Conservation (phyloP, 2,888 invertebrate species). For the Pristionchus arcanus region DNA sequence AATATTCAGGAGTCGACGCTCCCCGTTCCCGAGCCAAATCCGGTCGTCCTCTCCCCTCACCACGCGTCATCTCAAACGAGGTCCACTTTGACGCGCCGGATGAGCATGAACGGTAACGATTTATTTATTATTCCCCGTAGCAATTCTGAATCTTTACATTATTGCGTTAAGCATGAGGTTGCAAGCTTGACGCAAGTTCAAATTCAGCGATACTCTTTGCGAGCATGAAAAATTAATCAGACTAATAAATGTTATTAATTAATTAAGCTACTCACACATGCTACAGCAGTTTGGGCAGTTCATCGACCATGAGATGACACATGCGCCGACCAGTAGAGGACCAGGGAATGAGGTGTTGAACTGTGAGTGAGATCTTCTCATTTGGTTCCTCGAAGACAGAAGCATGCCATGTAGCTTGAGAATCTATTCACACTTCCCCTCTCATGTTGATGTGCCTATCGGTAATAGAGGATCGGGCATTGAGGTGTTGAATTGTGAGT, state of each 20-base stretch:
- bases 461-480: too few species aligned
- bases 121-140: too few species aligned
- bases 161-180: too few species aligned
- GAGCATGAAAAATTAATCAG: neutral
- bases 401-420: too few species aligned
- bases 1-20: slow-evolving; percentile 64
- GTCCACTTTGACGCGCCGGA: slow-evolving; percentile 84
- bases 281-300: slow-evolving; percentile 78
- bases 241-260: neutral
- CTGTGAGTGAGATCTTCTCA: slow-evolving; percentile 69
- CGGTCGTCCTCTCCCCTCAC: slow-evolving; percentile 87
- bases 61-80: slow-evolving; percentile 89
- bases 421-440: too few species aligned
- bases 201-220: too few species aligned
- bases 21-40: slow-evolving; percentile 67
- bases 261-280: slow-evolving; percentile 70
- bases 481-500: too few species aligned
- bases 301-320: slow-evolving; percentile 78
- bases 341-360: slow-evolving; percentile 73
- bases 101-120: slow-evolving; percentile 58
- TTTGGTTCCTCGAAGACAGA: too few species aligned
- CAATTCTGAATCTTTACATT: too few species aligned
- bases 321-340: slow-evolving; percentile 73
- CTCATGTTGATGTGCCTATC: too few species aligned
- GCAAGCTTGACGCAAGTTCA: too few species aligned